Evolutionary conservation across 2,113 vertebrate species (phyloP).

Genomic region (Coracopsis vasa): DNA sequence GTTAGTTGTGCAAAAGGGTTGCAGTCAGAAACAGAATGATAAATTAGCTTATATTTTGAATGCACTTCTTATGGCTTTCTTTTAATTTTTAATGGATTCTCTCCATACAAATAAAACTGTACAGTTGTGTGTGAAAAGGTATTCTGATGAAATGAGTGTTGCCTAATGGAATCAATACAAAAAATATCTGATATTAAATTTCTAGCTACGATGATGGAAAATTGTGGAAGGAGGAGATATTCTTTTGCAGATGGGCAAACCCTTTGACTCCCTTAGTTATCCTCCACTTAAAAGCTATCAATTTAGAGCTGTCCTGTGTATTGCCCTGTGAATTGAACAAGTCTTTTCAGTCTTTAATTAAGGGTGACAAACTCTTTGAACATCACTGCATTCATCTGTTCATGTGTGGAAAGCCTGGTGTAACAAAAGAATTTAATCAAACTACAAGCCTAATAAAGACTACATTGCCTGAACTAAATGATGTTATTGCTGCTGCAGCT

Average conservation of each 20-base stretch:
- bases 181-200: conserved; percentile 62
- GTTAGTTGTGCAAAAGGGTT: not conserved
- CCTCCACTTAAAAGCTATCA: conserved; percentile 80
- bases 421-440: conserved; percentile 88
- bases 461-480: conserved; percentile 80
- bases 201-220: conserved; percentile 21
- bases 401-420: conserved; percentile 76
- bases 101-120: not conserved
- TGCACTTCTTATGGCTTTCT: not conserved
- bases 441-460: conserved; percentile 82
- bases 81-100: not conserved
- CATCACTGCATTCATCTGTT: conserved; percentile 80
- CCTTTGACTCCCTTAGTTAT: conserved; percentile 63
- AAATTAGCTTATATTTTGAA: not conserved
- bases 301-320: conserved; percentile 76
- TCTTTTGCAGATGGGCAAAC: conserved; percentile 56
- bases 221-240: conserved; percentile 44
- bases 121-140: conserved; percentile 6
- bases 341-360: conserved; percentile 83
- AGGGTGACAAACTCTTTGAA: conserved; percentile 84
- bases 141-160: conserved; percentile 8
- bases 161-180: conserved; percentile 63
- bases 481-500: conserved; percentile 78
- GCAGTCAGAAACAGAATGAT: not conserved
- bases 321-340: conserved; percentile 76